Percentiles rank a stretch among this genome's conserved stretches.
Evolutionary conservation across 2,888 invertebrate species (phyloP).

Genomic region (Hyposoter didymator): DNA sequence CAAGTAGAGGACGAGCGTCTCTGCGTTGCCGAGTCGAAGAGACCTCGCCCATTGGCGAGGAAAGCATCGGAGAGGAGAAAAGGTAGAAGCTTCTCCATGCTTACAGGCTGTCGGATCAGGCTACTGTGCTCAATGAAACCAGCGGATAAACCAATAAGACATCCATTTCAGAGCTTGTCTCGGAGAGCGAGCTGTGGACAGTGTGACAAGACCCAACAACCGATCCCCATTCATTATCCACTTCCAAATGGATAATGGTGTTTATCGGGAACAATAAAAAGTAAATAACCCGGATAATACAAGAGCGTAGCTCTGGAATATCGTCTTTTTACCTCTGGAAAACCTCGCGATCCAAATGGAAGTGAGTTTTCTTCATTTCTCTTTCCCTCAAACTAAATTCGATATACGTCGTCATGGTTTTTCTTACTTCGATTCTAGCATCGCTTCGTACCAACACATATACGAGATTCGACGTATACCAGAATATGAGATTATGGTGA

Average conservation of each 20-base stretch:
- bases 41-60: neutral
- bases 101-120: constrained; percentile 63
- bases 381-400: constrained; percentile 9
- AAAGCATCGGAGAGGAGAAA: neutral
- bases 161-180: constrained; percentile 71
- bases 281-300: constrained; percentile 31
- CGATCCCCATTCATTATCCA: constrained; percentile 69
- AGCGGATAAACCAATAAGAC: constrained; percentile 80
- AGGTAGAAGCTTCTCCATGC: neutral
- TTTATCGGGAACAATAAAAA: constrained; percentile 48
- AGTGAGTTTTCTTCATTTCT: constrained; percentile 5
- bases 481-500: constrained; percentile 40
- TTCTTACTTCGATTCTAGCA: constrained; percentile 1
- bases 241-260: constrained; percentile 51
- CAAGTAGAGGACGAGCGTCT: constrained; percentile 13
- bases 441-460: neutral
- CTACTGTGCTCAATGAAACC: constrained; percentile 64
- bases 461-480: neutral
- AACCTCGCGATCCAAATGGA: constrained; percentile 23
- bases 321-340: neutral
- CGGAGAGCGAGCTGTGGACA: neutral
- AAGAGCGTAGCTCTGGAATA: neutral
- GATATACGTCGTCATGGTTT: constrained; percentile 18
- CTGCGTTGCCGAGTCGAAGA: constrained; percentile 20
- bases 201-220: constrained; percentile 39